Percentiles rank a stretch among this genome's conserved stretches.
Evolutionary conservation across 2,797 vertebrate species (phyloP).

Genomic region (Nothura maculosa): DNA sequence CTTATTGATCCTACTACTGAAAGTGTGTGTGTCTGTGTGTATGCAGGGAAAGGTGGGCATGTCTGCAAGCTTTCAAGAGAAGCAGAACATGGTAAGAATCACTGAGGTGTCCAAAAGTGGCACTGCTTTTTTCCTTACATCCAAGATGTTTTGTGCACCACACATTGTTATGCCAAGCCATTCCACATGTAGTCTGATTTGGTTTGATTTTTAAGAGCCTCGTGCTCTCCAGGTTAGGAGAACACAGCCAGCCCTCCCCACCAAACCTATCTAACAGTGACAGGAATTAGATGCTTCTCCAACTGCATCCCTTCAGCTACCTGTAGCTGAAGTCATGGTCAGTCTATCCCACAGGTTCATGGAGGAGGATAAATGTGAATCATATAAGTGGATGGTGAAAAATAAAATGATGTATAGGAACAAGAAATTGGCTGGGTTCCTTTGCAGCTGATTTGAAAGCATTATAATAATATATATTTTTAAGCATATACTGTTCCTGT

Average conservation of each 20-base stretch:
- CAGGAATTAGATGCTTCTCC: background rate
- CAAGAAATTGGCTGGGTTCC: background rate
- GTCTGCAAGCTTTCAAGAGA: background rate
- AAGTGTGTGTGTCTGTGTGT: background rate
- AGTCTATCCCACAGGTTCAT: background rate
- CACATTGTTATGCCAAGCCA: background rate
- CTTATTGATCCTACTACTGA: background rate
- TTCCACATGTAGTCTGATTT: background rate
- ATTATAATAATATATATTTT: background rate
- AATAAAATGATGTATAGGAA: background rate
- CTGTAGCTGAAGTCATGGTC: background rate
- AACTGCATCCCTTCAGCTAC: background rate
- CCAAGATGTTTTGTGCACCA: background rate
- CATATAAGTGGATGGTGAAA: background rate
- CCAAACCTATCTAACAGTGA: background rate
- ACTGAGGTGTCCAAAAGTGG: background rate
- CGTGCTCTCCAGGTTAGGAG: background rate
- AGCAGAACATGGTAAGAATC: background rate
- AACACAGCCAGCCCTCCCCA: background rate
- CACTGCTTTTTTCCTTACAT: background rate
- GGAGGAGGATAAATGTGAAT: background rate
- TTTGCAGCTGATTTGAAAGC: background rate
- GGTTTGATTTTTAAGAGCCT: conserved; percentile 25
- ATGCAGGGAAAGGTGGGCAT: background rate
- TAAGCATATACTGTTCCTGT: background rate